Percentiles rank a stretch among this genome's conserved stretches.
Evolutionary conservation across 2,888 invertebrate genomes (phyloP).

Genomic region (Leptopilina syphax): DNA sequence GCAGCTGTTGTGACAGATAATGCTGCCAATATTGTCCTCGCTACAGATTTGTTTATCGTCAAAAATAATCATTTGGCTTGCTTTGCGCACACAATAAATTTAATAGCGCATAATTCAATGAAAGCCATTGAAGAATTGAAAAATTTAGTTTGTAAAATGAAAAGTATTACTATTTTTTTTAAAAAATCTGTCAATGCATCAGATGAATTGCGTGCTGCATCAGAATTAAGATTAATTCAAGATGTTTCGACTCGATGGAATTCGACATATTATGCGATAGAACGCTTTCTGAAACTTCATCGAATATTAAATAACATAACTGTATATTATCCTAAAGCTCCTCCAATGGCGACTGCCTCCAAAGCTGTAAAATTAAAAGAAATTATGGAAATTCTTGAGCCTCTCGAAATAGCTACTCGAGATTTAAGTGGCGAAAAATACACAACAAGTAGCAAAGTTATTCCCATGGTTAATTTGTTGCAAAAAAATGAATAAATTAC

Average conservation of each 20-base stretch:
- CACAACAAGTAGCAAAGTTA: no score
- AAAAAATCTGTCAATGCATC: background rate
- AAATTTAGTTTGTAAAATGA: background rate
- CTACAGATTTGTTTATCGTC: background rate
- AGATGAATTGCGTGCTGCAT: background rate
- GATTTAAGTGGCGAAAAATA: background rate
- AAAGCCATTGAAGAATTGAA: background rate
- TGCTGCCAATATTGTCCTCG: background rate
- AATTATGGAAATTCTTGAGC: background rate
- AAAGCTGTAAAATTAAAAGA: background rate
- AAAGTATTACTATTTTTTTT: background rate
- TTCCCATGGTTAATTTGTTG: no score
- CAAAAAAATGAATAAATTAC: no score
- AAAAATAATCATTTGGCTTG: background rate
- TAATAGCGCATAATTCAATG: background rate
- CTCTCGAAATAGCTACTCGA: background rate
- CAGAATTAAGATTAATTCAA: background rate
- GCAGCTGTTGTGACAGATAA: background rate
- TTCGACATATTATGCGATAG: background rate
- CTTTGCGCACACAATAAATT: background rate
- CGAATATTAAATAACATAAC: background rate
- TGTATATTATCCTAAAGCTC: background rate
- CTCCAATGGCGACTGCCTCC: background rate
- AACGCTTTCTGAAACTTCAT: background rate
- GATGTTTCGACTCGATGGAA: background rate